Base-by-base conservation (phyloP, 2,888 invertebrate species). In the Priocnemis perturbator region DNA sequence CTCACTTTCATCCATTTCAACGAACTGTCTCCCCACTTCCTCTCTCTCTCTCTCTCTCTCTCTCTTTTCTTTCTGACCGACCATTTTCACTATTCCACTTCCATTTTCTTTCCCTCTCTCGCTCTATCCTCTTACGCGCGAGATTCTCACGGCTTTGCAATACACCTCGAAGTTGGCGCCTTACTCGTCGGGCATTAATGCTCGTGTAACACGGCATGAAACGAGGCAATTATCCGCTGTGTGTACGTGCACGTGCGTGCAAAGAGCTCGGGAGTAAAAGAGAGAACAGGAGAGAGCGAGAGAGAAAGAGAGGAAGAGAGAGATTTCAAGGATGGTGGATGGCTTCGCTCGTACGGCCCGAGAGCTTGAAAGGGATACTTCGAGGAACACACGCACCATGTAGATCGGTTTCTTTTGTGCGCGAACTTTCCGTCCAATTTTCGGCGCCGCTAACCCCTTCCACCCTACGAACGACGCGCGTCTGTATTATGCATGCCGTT, bases 181-280 rank as follows among this genome's bases (percentile, higher is more conserved):
- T 19, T 21, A 53, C 53, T 53, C 53, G 53, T 20, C 21, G 21
- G 30, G 53, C 37, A 53, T 19, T 48, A 58, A 64, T 23, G 48
- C 23, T 19, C 21, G 30, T 7, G 14, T 26, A 26, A 59, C 44
- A 19, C 26, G 45, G 9, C 50, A 20, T 59, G 59, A 68, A 64
- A 60, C 55, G 5, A 47, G 37, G 14, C 23, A 37, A 59, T 68
- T 59, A 59, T 7, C 21, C 21, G 19, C n/a, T n/a, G 19, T 23
- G 19, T 23, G 48, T 17, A 37, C n/a, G 11, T 50, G 19, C 47
- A 0, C 57, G 15, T 19, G 52, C 52, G 52, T 17, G 52, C 15
- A 11, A 21, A 53, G 53, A 9, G 53, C 52, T 47, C 4, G 47
- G 3, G 47, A 11, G 57, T 3, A 17, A 9, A 30, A 56, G 23